These are phyloP conservation scores for Ommatoiulus sabulosus DNA, from an alignment of 2,888 invertebrate genomes.

Conservation along the genomic window DNA sequence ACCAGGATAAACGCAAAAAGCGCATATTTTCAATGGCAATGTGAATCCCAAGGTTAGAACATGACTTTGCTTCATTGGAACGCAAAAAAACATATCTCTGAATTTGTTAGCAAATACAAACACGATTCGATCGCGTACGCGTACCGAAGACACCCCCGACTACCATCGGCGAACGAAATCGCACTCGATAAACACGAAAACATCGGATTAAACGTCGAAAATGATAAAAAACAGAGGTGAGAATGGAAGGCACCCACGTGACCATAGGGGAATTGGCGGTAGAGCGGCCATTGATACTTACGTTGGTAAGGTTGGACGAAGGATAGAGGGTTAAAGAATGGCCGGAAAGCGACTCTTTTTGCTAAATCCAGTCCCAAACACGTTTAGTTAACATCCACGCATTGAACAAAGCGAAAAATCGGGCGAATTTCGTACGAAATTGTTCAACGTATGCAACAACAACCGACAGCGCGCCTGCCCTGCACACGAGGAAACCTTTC, in stretches of 20 bases:
- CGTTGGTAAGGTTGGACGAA: background rate
- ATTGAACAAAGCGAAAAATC: background rate
- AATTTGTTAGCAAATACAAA: too few relatives aligned
- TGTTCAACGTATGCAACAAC: background rate
- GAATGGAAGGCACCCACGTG: background rate
- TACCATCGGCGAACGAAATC: background rate
- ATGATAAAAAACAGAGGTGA: background rate
- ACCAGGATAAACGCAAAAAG: too few relatives aligned
- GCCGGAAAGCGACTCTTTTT: background rate
- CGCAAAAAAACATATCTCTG: too few relatives aligned
- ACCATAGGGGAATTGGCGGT: background rate
- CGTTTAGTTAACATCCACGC: background rate
- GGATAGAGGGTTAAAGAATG: background rate
- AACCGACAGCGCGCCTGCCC: background rate
- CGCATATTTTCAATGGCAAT: too few relatives aligned
- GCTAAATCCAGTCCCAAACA: background rate
- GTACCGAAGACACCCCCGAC: too few relatives aligned
- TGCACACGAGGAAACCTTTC: background rate
- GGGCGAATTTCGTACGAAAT: background rate
- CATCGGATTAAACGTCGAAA: background rate
- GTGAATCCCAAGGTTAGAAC: background rate
- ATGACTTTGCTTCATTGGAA: background rate
- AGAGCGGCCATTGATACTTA: background rate
- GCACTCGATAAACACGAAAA: background rate
- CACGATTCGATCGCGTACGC: too few relatives aligned